These are phyloP conservation scores for Phyllostomus discolor DNA, from an alignment of 2,113 vertebrate species.

Conservation along the genomic window DNA sequence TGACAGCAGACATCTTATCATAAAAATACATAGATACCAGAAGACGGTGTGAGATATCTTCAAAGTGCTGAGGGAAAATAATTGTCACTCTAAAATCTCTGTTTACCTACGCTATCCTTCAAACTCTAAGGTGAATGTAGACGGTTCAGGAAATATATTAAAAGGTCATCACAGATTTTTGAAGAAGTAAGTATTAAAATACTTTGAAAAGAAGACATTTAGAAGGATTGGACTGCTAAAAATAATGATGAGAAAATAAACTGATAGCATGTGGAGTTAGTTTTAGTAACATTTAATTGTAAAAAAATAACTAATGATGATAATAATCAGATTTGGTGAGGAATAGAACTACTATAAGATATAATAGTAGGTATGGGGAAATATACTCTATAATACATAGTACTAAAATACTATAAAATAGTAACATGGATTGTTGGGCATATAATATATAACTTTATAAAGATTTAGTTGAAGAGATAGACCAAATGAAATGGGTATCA, in stretches of 20 bases:
- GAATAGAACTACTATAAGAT: background rate
- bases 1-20: background rate
- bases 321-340: background rate
- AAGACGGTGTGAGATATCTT: background rate
- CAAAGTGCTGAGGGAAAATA: constrained; percentile 11
- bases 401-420: background rate
- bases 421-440: background rate
- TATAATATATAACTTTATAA: background rate
- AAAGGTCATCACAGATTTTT: background rate
- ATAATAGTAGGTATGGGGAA: background rate
- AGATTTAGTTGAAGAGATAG: background rate
- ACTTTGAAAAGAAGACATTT: background rate
- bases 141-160: background rate
- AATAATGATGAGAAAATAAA: background rate
- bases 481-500: background rate
- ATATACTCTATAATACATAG: background rate
- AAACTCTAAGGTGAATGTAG: background rate
- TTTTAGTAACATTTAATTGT: background rate
- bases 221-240: background rate
- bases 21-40: background rate
- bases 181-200: background rate
- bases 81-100: background rate
- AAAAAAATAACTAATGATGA: background rate
- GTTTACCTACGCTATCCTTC: background rate
- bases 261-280: background rate